Conservation (phyloP, 1,140 invertebrate genomes). For the Campodea augens region DNA sequence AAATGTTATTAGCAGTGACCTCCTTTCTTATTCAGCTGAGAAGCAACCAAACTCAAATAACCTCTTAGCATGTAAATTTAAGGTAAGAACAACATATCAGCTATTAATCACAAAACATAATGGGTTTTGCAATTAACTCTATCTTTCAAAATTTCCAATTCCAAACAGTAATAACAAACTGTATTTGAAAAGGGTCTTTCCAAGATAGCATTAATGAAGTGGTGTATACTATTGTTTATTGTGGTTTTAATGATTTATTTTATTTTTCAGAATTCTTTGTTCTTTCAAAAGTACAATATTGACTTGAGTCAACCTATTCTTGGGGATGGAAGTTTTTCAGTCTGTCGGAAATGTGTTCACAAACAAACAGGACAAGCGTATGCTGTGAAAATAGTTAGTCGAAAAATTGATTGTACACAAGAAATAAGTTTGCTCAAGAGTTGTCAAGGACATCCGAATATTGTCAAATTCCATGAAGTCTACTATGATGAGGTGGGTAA, state of each 20-base stretch:
- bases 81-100: slow-evolving; percentile 21
- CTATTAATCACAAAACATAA: neutral
- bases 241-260: slow-evolving; percentile 12
- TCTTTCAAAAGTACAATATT: slow-evolving; percentile 69
- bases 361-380: slow-evolving; percentile 46
- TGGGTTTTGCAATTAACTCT: neutral
- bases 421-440: slow-evolving; percentile 57
- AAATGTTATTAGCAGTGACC: slow-evolving; percentile 57
- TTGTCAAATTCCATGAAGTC: slow-evolving; percentile 67
- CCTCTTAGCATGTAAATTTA: slow-evolving; percentile 29
- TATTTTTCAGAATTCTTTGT: slow-evolving; percentile 49
- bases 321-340: slow-evolving; percentile 75
- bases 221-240: neutral
- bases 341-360: slow-evolving; percentile 67
- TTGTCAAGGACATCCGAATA: slow-evolving; percentile 73
- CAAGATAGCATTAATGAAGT: no score
- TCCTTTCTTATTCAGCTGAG: slow-evolving; percentile 30
- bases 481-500: slow-evolving; percentile 48
- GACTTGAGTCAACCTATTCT: slow-evolving; percentile 40
- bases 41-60: slow-evolving; percentile 27
- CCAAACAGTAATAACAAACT: neutral
- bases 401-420: slow-evolving; percentile 48
- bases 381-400: slow-evolving; percentile 79
- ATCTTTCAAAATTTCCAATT: neutral
- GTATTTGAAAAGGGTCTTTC: no score